Base-by-base conservation (phyloP, 2,113 vertebrate species). In the Tringa solitaria region DNA sequence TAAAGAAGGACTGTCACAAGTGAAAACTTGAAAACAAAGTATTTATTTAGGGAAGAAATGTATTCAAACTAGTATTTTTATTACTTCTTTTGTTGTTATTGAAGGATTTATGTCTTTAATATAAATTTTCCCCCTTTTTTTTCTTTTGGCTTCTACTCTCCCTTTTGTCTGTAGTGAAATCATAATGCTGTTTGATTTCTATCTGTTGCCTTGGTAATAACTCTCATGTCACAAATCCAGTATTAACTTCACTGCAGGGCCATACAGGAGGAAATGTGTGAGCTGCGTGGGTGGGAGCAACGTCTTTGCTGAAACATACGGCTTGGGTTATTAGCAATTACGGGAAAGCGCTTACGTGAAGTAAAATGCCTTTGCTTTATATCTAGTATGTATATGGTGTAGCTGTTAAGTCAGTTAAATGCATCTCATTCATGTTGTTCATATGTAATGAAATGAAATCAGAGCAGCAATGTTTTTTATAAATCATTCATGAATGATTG, bases 171-270 rank as follows among this genome's bases (percentile, higher is more conserved):
- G 7, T 84, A 32, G 63, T 80, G 84, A 87, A 91, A 50, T 84
- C 46, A 26, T 70, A 70, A 68, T 56, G 37, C 67, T 67, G 20
- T 80, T 93, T 89, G 92, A 91, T 96, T 94, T 91, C 54, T 82
- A 27, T 93, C 46, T 92, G 88, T 96, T 96, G 81, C 93, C 93
- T 94, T 96, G 91, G 88, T 68, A 96, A 96, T 96, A 82, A 60
- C 65, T 91, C 46, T 61, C 22, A 63, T 64, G 65, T 76, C 94
- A 93, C 72, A 77, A 93, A 56, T 84, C 48, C 56, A 33, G 41
- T 54, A 68, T 91, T 95, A 89, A 82, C 83, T 96, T 83, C 74
- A 45, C 82, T 82, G 87, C 61, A 41, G 68, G 46, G 43, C 75
- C 35, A 2, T 77, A 53, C 81, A 89, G 82, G 48, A 88, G 27